Evolutionary conservation across 2,113 vertebrate species (phyloP), one percentile per base, ranked within the genome.

Genomic region (Osmerus eperlanus): DNA sequence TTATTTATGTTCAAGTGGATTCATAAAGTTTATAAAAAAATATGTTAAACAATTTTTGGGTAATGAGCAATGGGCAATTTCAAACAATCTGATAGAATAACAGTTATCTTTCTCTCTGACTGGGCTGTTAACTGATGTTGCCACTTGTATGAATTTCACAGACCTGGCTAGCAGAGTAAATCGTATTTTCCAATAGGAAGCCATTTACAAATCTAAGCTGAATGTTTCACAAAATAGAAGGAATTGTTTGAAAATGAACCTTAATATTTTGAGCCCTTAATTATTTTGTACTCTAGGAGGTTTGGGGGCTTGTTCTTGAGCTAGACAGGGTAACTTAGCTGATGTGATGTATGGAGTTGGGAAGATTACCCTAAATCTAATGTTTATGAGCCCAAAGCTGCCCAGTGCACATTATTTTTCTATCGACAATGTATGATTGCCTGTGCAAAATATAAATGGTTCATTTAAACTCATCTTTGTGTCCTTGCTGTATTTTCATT

Each of bases 371-470:
- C 84, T 78, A 78, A 74, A 56, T 67, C 84, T 51, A 53, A 64
- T 81, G 72, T 65, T 79, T 77, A 70, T 74, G 79, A 80, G 83
- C 81, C 81, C 61, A 80, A 86, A 83, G 84, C 84, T 85, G 83
- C 83, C 75, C 28, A 82, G 76, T 82, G 78, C 80, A 70, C 85
- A 89, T 89, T 89, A 92, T 92, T 91, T 91, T 92, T 92, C 83
- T 92, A 90, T 89, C 83, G 68, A 79, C 79, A 77, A 81, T 89
- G 81, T 88, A 77, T 85, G 76, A 86, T 91, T 88, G 91, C 78
- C 78, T 87, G 86, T 90, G 89, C 73, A 82, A 84, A 73, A 87
- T 84, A 89, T 90, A 91, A 90, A 78, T 90, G 85, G 73, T 87
- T 83, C 71, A 77, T 91, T 91, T 90, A 89, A 91, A 88, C 82